These are phyloP conservation scores for Heptranchias perlo DNA, from an alignment of 2,113 vertebrate species.

Conservation along the genomic window DNA sequence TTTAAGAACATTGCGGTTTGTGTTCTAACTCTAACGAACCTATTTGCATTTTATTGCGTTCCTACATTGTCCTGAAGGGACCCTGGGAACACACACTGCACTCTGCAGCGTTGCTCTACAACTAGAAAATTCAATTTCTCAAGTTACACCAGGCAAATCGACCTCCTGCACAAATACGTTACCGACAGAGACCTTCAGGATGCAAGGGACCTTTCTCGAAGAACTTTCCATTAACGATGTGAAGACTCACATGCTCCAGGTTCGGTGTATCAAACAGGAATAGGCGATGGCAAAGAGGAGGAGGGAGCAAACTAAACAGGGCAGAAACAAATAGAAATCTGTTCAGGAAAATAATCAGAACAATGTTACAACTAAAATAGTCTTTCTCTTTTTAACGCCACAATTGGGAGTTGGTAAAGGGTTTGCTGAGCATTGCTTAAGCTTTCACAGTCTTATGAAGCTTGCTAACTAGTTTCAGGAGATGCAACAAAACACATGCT, in stretches of 20 bases:
- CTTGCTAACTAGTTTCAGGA: too few relatives aligned
- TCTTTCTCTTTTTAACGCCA: too few relatives aligned
- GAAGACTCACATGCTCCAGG: background rate
- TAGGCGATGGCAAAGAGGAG: background rate
- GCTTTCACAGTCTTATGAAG: too few relatives aligned
- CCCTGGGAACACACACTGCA: background rate
- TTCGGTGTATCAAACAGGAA: too few relatives aligned
- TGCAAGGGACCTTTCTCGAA: background rate
- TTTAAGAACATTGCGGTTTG: background rate
- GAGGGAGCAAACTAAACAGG: background rate
- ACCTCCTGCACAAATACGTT: background rate
- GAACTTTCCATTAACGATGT: background rate
- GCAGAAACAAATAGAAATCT: background rate
- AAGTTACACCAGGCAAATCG: background rate
- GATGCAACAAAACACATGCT: too few relatives aligned
- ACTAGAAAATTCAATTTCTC: background rate
- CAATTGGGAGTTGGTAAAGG: too few relatives aligned
- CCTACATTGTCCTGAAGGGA: background rate
- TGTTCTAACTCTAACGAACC: background rate
- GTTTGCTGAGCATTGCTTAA: too few relatives aligned
- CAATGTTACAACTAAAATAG: background rate
- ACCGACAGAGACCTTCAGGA: background rate
- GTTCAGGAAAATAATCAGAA: background rate
- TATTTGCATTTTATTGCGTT: background rate
- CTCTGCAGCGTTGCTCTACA: background rate